Evolutionary conservation across 2,113 vertebrate genomes (phyloP), one percentile per base, ranked within the genome.

Genomic region (Syngnathus scovelli): DNA sequence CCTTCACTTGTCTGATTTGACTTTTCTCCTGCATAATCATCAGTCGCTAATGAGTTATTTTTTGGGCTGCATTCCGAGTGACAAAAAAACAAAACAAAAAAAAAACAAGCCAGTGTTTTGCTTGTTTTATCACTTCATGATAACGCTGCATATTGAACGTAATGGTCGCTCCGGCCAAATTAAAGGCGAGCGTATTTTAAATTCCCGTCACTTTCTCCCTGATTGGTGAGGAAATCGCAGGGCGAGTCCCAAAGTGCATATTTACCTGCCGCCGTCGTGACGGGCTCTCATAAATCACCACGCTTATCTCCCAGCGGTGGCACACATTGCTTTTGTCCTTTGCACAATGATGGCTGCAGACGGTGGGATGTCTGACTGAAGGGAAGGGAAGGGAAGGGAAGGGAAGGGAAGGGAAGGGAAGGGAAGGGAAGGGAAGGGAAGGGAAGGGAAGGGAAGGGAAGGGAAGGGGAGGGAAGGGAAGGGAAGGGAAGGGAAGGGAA

Each of bases 221-320:
- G 71, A 55, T 48, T 64, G 52, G 65, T 54, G 6, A 63, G 13
- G 46, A 37, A 66, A 64, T 66, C 4, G 19, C 72, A 78, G 63
- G 68, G 72, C 56, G 67, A 72, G 60, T 77, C 78, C 70, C 73
- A 72, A 67, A 80, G 83, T 74, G 82, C 82, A 73, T 78, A 78
- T 87, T 87, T 86, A 84, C 85, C 84, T 87, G 88, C 83, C 69
- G 67, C 74, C 65, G 43, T 87, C 65, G 43, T 87, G 89, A 88
- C 90, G 87, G 81, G 21, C 52, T 27, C 85, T 91, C 90, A 89
- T 92, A 90, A 92, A 92, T 92, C 90, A 92, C 82, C 90, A 92
- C 82, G 0, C 69, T 85, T 87, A 81, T 87, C 89, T 88, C 90
- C 86, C 78, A 82, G 83, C 33, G 82, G 74, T 89, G 85, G 83